These are phyloP conservation scores for Dromococcyx pavoninus DNA, from an alignment of 2,797 vertebrate genomes.

Conservation along the genomic window DNA sequence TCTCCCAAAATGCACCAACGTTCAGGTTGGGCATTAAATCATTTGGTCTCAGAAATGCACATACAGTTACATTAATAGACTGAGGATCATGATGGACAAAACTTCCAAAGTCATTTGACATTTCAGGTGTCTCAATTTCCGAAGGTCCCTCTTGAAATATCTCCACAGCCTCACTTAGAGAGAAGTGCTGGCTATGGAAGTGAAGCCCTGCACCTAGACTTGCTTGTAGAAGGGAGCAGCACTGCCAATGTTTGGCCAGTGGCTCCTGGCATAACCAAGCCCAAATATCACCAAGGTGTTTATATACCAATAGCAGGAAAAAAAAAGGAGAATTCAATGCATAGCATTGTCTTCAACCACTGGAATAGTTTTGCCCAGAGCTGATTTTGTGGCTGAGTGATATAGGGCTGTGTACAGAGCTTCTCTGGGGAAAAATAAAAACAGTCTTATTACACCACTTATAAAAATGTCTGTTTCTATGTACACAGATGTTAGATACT, in stretches of 20 bases:
- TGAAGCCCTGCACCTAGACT: not conserved
- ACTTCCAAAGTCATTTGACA: not conserved
- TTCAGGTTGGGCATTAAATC: not conserved
- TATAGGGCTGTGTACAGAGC: not conserved
- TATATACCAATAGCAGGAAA: not conserved
- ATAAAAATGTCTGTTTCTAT: slow-evolving; percentile 29
- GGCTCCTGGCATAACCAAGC: not conserved
- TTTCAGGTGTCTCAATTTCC: not conserved
- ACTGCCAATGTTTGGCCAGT: not conserved
- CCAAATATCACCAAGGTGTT: not conserved
- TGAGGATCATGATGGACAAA: not conserved
- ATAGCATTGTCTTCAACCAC: not conserved
- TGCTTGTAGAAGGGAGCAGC: not conserved
- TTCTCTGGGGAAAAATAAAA: slow-evolving; percentile 11
- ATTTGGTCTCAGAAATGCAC: not conserved
- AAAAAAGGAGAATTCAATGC: not conserved
- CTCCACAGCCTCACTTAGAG: not conserved
- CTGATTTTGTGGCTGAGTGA: not conserved
- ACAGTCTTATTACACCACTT: not conserved
- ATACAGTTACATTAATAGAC: no score
- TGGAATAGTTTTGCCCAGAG: not conserved
- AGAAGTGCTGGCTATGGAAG: not conserved
- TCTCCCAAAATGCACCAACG: not conserved
- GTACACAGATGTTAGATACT: not conserved
- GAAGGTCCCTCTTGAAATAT: not conserved